A percentile compares a stretch with the other conserved stretches of the same genome.
Conservation (phyloP, 2,113 vertebrate species). For the Petromus typicus region DNA sequence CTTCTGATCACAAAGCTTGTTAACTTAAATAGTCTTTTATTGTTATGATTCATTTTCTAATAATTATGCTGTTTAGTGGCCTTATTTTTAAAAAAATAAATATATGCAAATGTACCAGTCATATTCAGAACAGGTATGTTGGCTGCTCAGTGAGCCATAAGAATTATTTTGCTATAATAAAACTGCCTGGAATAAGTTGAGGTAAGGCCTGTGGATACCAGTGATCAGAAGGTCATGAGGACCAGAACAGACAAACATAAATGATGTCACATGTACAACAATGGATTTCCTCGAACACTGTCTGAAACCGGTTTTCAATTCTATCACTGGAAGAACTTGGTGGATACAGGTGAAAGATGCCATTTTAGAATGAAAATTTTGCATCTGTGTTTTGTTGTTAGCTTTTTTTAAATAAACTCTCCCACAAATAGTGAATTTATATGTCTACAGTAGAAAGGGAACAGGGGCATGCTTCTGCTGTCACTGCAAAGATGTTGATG, state of each 20-base stretch:
- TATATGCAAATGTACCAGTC: slow-evolving; percentile 87
- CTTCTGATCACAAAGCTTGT: slow-evolving; percentile 90
- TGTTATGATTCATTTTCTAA: slow-evolving; percentile 88
- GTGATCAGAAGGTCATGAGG: slow-evolving; percentile 81
- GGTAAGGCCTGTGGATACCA: slow-evolving; percentile 83
- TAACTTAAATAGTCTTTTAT: slow-evolving; percentile 90
- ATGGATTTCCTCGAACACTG: slow-evolving; percentile 72
- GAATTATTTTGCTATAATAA: slow-evolving; percentile 91
- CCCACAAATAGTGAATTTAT: slow-evolving; percentile 53
- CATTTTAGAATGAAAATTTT: slow-evolving; percentile 64
- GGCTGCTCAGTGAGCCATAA: slow-evolving; percentile 90
- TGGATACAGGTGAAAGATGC: slow-evolving; percentile 47
- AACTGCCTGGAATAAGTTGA: slow-evolving; percentile 88
- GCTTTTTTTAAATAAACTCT: slow-evolving; percentile 23
- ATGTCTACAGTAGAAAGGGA: slow-evolving; percentile 41
- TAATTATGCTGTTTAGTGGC: slow-evolving; percentile 86
- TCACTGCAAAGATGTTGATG: slow-evolving; percentile 58
- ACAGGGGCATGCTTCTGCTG: slow-evolving; percentile 26
- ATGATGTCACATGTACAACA: slow-evolving; percentile 48
- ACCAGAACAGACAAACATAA: slow-evolving; percentile 73
- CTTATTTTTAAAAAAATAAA: slow-evolving; percentile 85
- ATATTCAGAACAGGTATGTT: slow-evolving; percentile 88
- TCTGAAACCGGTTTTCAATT: slow-evolving; percentile 72
- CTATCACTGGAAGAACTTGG: slow-evolving; percentile 53
- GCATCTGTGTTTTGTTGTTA: slow-evolving; percentile 18